phyloP scores from a whole-genome alignment of 2,888 invertebrate genomes.

The Aspidiotus rigidus region DNA sequence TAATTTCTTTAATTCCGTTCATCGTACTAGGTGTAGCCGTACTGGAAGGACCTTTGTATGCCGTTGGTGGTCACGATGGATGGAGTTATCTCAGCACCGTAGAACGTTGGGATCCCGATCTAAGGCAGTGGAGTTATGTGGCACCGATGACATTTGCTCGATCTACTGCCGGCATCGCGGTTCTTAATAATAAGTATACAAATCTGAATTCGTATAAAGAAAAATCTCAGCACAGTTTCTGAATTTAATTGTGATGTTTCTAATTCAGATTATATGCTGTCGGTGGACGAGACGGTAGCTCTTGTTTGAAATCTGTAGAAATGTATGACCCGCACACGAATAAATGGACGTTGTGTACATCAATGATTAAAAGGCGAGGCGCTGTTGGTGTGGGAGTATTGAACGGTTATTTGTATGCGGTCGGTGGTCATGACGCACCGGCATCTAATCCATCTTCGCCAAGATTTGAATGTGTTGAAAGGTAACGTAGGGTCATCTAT shows the following conservation, averaged over 20 bases:
- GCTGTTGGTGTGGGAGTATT: constrained; percentile 84
- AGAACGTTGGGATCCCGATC: constrained; percentile 83
- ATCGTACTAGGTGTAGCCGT: constrained; percentile 56
- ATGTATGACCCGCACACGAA: constrained; percentile 64
- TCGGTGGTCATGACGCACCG: constrained; percentile 90
- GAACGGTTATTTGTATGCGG: constrained; percentile 78
- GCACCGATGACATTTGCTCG: constrained; percentile 82
- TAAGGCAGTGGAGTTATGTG: constrained; percentile 81
- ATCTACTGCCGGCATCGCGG: constrained; percentile 83
- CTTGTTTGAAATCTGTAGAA: constrained; percentile 83
- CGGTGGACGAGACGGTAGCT: constrained; percentile 84
- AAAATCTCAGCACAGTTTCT: background rate
- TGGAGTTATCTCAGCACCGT: constrained; percentile 92
- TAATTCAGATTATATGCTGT: constrained; percentile 71
- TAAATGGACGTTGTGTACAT: constrained; percentile 74
- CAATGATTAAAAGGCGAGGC: constrained; percentile 77
- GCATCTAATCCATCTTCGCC: constrained; percentile 73
- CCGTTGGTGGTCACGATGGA: constrained; percentile 91
- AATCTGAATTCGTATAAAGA: background rate
- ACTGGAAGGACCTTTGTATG: constrained; percentile 76
- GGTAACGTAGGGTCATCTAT: constrained; percentile 45
- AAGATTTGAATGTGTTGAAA: constrained; percentile 80
- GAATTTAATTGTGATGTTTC: background rate
- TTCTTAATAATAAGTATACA: constrained; percentile 60
- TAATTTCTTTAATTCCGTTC: no score